phyloP scores from a whole-genome alignment of 2,797 vertebrate species.

The Hozukius guyotensis region DNA sequence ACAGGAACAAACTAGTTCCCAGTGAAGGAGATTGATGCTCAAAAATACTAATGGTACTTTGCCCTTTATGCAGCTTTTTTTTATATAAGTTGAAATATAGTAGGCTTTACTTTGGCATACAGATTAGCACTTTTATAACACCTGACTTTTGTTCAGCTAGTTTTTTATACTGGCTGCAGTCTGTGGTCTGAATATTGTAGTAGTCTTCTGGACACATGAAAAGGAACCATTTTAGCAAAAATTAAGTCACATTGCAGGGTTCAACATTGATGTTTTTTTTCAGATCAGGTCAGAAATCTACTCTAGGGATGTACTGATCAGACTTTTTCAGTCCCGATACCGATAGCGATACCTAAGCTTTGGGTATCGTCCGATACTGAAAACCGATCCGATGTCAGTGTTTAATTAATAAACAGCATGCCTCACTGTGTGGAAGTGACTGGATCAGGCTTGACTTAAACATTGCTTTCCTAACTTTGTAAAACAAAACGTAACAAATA shows the following conservation, averaged over 20 bases:
- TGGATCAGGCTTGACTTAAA: too few species aligned
- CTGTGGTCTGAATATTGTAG: background rate
- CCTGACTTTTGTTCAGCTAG: background rate
- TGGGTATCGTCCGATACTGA: too few species aligned
- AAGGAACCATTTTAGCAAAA: background rate
- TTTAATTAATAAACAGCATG: too few species aligned
- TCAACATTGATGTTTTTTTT: too few species aligned
- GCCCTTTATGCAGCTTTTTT: conserved; percentile 16
- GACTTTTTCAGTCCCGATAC: too few species aligned
- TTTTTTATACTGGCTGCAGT: background rate
- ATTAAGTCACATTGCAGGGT: background rate
- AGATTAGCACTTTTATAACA: background rate
- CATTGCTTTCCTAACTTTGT: too few species aligned
- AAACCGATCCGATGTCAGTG: too few species aligned
- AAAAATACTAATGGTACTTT: conserved; percentile 63
- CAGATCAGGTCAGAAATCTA: too few species aligned
- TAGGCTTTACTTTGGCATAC: background rate
- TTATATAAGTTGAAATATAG: background rate
- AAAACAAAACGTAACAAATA: too few species aligned
- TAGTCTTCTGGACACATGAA: background rate
- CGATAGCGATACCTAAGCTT: too few species aligned
- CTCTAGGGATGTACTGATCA: too few species aligned
- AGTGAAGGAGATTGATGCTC: conserved; percentile 55
- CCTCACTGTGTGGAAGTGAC: too few species aligned
- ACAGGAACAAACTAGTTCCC: conserved; percentile 55